Evolutionary conservation across 2,797 vertebrate species (phyloP).

Genomic region (Microctenopoma steveboyesi): DNA sequence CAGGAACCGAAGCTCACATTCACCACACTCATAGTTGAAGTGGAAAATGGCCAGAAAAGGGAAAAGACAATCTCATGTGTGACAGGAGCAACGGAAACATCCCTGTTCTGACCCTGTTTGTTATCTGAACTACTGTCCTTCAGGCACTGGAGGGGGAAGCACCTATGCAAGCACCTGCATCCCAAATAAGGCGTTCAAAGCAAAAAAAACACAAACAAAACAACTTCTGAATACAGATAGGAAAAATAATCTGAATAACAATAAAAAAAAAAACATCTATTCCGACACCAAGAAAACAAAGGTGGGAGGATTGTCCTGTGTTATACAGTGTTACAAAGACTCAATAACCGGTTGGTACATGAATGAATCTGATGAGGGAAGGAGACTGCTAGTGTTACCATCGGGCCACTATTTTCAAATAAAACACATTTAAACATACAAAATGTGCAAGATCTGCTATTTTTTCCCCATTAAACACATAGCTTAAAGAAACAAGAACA

Average conservation of each 20-base stretch:
- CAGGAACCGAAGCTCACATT: conserved; percentile 7
- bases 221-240: conserved; percentile 24
- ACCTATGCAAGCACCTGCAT: conserved; percentile 59
- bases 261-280: conserved; percentile 2
- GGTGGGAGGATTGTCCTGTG: conserved; percentile 35
- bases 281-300: conserved; percentile 10
- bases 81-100: conserved; percentile 20
- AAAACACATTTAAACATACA: neutral
- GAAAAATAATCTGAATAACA: conserved; percentile 28
- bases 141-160: conserved; percentile 74
- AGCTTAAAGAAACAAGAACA: neutral
- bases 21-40: neutral
- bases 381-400: conserved; percentile 21
- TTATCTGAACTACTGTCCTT: conserved; percentile 38
- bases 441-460: neutral
- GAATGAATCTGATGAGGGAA: conserved; percentile 13
- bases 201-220: conserved; percentile 3
- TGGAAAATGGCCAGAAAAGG: neutral
- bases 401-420: neutral
- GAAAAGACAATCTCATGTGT: conserved; percentile 3
- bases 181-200: conserved; percentile 74
- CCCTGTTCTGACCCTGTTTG: conserved; percentile 1
- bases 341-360: neutral
- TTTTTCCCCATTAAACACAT: neutral
- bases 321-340: neutral